Base-by-base conservation (phyloP, 23 tunicate species). In the Ciona savignyi region DNA sequence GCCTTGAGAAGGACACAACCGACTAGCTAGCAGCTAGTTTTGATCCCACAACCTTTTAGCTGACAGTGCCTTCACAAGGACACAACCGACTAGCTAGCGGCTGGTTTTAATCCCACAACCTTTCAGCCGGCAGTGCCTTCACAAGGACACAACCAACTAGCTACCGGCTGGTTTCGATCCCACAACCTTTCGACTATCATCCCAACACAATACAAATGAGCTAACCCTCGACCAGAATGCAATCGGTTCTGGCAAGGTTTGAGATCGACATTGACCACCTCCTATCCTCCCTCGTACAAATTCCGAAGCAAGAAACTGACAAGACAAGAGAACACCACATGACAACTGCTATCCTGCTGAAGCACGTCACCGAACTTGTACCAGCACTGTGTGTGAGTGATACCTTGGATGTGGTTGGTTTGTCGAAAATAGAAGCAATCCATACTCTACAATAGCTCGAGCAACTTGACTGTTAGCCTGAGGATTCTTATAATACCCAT, bases 281-380 rank as follows among this genome's bases (percentile, higher is more conserved):
- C 27, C 84, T 89, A 3, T 63, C 96, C 2, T 89, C 85, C 0
- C 30, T 89, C 65, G 96, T 89, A 28, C 87, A 78, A 71, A 89
- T 89, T 35, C 85, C 96, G 4, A 89, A 89, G 29, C 85, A 74
- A 42, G 74, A 89, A 23, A 89, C 89, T 23, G 89, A 89, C 32
- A 73, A 74, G 67, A 73, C 84, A 27, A 30, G 82, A 2, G 96
- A 89, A 35, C 68, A 33, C 25, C 76, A 74, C 31, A 79, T 89
- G 30, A 89, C 72, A 51, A 74, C 81, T 27, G 67, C 81, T 31
- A 89, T 89, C 33, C 27, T 83, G 35, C 61, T 83, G 63, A 89
- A 89, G 35, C 96, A 89, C 61, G 88, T 83, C 62, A 24, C 60
- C 25, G 81, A 83, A 31, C 76, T 78, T 23, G 84, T 83, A 1